These are phyloP conservation scores for Meloe dianella DNA, from an alignment of 2,888 invertebrate genomes.

Conservation along the genomic window DNA sequence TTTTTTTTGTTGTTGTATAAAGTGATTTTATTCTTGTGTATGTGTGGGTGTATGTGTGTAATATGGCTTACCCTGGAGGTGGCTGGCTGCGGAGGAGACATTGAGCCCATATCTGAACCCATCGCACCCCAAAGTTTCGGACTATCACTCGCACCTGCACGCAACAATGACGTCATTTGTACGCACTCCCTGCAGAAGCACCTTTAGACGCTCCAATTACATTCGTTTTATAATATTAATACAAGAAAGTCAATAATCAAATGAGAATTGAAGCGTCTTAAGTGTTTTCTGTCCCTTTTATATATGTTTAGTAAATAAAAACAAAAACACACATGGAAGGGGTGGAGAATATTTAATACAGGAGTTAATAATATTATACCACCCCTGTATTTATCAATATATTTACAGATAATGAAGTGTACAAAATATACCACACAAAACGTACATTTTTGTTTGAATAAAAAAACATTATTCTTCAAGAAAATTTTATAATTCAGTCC, in stretches of 20 bases:
- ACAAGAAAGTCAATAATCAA: no score
- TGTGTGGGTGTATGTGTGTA: slow-evolving; percentile 53
- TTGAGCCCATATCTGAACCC: slow-evolving; percentile 63
- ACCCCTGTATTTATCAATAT: not conserved
- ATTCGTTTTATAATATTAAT: no score
- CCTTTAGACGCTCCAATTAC: slow-evolving; percentile 36
- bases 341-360: slow-evolving; percentile 25
- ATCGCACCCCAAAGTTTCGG: slow-evolving; percentile 64
- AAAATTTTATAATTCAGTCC: slow-evolving; percentile 11
- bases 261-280: slow-evolving; percentile 37
- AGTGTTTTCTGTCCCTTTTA: slow-evolving; percentile 48
- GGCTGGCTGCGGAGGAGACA: slow-evolving; percentile 63
- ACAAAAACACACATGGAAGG: slow-evolving; percentile 44
- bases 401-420: not conserved
- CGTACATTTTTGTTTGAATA: no score
- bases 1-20: slow-evolving; percentile 35
- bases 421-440: not conserved
- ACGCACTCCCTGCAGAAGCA: slow-evolving; percentile 55
- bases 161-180: slow-evolving; percentile 60
- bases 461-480: no score
- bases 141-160: slow-evolving; percentile 64
- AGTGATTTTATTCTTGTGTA: slow-evolving; percentile 39
- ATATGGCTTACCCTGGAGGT: slow-evolving; percentile 68
- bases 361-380: not conserved
- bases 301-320: slow-evolving; percentile 47